A percentile compares a stretch with the other conserved stretches of the same genome.
phyloP scores from a whole-genome alignment of 2,888 invertebrate species.

The Caenorhabditis sp. region DNA sequence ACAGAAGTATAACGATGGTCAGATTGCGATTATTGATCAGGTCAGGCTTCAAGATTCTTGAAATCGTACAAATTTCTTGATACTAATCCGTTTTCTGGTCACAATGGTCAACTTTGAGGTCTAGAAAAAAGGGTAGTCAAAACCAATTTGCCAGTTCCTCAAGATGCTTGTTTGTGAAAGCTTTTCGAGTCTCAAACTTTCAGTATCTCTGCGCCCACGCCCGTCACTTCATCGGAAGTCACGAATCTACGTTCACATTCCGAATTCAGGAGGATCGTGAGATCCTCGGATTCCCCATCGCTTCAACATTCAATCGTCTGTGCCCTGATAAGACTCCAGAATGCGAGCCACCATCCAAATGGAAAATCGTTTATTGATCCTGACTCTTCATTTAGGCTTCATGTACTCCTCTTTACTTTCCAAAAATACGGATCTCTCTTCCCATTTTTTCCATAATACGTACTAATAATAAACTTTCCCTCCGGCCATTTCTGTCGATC shows the following conservation, averaged over 20 bases:
- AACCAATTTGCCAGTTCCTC: no score
- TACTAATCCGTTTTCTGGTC: no score
- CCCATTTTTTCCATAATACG: neutral
- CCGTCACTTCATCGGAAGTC: slow-evolving; percentile 89
- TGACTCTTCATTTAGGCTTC: neutral
- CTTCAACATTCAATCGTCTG: slow-evolving; percentile 92
- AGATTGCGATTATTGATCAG: slow-evolving; percentile 80
- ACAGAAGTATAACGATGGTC: slow-evolving; percentile 74
- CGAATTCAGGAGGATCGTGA: slow-evolving; percentile 98
- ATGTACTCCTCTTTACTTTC: neutral
- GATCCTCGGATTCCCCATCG: slow-evolving; percentile 91
- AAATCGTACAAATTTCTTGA: neutral
- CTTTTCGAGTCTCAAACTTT: no score
- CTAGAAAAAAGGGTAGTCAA: no score
- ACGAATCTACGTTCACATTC: slow-evolving; percentile 96
- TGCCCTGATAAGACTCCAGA: slow-evolving; percentile 86
- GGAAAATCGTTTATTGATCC: slow-evolving; percentile 85
- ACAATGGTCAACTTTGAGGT: no score
- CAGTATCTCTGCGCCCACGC: slow-evolving; percentile 95
- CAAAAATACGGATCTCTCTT: neutral
- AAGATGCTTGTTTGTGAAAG: no score
- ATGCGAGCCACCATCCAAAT: slow-evolving; percentile 89
- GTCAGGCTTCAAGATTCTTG: slow-evolving; percentile 51
- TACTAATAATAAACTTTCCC: slow-evolving; percentile 39
- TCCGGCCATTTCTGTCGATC: neutral